Base-by-base conservation (phyloP, 2,888 invertebrate species). In the Philereme transversata region DNA sequence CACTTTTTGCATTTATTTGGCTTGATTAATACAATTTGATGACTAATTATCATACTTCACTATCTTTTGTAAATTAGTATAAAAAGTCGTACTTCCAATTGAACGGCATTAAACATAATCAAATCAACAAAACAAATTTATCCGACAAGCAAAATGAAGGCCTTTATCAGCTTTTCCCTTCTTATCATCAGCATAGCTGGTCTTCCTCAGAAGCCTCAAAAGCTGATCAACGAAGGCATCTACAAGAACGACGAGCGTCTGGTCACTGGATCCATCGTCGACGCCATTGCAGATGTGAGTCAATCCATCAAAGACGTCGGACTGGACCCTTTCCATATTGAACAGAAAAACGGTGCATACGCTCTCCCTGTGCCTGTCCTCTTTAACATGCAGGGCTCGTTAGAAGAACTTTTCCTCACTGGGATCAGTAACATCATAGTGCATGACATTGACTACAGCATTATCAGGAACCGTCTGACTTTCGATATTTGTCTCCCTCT, bases 361-460 rank as follows among this genome's bases (percentile, higher is more conserved):
- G 57, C 52, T n/a, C 46, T 60, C 4, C 65, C 62, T 4, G 57
- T 65, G 0, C 50, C 56, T n/a, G 40, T 49, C 3, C 51, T 64
- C 5, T 54, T 60, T 41, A 54, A 44, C 36, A 10, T 34, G 0
- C 34, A 60, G 5, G 10, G 4, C 5, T 2, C 9, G 0, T 5
- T 64, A 0, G 45, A 56, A 41, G 44, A 60, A 0, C 4, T 65
- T 0, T 43, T 49, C 3, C n/a, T 65, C 22, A 33, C 7, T n/a
- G 67, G 67, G 4, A 54, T 86, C 3, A 83, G 84, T 40, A 76
- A 80, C 0, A 87, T 87, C 53, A 73, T 71, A 0, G 66, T 86
- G 4, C 75, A 85, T 9, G 41, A 71, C 0, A 45, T 88, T 5
- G 65, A 63, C 0, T 59, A 82, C 5, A 64, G 60, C 0, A 5